Conservation (phyloP, 2,113 vertebrate genomes). For the Hyaena hyaena region DNA sequence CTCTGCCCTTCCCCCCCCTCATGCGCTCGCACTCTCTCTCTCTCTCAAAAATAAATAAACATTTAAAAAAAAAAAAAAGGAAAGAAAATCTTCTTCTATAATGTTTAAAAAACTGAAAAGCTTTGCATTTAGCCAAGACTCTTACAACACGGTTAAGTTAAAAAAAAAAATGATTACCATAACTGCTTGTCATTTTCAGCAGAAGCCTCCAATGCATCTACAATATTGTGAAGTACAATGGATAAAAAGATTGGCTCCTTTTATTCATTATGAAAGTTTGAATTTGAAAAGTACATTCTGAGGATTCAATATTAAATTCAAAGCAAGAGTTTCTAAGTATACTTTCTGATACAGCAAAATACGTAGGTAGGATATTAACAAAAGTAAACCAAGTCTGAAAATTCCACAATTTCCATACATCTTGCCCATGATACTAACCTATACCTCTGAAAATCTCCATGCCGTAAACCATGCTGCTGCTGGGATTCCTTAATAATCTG, state of each 20-base stretch:
- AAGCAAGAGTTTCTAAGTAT: background rate
- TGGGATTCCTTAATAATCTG: slow-evolving; percentile 99
- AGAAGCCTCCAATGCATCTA: background rate
- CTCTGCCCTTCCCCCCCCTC: no score
- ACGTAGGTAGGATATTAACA: background rate
- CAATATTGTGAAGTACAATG: background rate
- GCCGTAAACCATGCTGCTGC: slow-evolving; percentile 97
- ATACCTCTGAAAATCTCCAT: slow-evolving; percentile 99
- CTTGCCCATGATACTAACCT: slow-evolving; percentile 87
- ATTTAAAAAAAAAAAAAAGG: no score
- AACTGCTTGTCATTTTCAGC: background rate
- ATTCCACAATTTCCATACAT: background rate
- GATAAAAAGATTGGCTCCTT: background rate
- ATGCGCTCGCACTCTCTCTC: no score
- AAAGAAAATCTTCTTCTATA: no score
- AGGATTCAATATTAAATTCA: background rate
- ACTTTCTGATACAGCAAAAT: background rate
- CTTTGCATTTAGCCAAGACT: background rate
- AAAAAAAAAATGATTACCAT: background rate
- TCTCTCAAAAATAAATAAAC: no score
- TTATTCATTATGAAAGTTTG: background rate
- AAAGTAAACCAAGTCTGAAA: background rate
- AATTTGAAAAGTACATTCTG: background rate
- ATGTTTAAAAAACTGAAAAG: background rate
- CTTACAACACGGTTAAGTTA: background rate